Percentiles rank a stretch among this genome's conserved stretches.
phyloP scores from a whole-genome alignment of 2,888 invertebrate species.

The Nomada fabriciana region DNA sequence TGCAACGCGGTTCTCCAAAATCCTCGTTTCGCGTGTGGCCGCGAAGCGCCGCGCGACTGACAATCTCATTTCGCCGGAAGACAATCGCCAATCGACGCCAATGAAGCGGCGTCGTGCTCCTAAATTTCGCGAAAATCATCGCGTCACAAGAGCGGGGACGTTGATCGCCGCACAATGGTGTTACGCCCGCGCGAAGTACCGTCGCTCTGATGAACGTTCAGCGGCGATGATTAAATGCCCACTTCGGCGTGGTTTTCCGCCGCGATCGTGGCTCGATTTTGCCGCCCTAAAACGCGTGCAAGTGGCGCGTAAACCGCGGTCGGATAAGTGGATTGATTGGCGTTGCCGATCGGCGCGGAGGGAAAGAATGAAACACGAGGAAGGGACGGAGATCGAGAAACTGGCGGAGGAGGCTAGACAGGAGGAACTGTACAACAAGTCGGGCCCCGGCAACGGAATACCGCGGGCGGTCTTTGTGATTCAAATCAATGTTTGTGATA shows the following conservation, averaged over 20 bases:
- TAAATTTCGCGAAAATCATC: conserved; percentile 55
- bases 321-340: conserved; percentile 81
- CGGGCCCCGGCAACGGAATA: conserved; percentile 78
- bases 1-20: neutral
- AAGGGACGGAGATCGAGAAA: conserved; percentile 43
- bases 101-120: conserved; percentile 13
- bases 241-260: conserved; percentile 2
- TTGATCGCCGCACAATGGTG: conserved; percentile 34
- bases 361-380: conserved; percentile 22
- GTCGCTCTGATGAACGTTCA: conserved; percentile 21
- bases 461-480: conserved; percentile 83
- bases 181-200: conserved; percentile 18
- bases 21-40: neutral
- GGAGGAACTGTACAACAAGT: conserved; percentile 79
- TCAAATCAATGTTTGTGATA: conserved; percentile 84
- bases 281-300: conserved; percentile 74
- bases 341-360: conserved; percentile 56
- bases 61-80: conserved; percentile 43
- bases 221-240: conserved; percentile 25
- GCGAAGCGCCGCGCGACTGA: neutral
- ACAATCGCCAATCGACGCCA: conserved; percentile 34
- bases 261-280: neutral
- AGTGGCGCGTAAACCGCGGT: conserved; percentile 81
- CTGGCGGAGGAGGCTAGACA: conserved; percentile 46
- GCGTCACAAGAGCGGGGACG: neutral